Percentiles rank a stretch among this genome's conserved stretches.
Evolutionary conservation across 2,113 vertebrate species (phyloP).

Genomic region (Strigops habroptila): DNA sequence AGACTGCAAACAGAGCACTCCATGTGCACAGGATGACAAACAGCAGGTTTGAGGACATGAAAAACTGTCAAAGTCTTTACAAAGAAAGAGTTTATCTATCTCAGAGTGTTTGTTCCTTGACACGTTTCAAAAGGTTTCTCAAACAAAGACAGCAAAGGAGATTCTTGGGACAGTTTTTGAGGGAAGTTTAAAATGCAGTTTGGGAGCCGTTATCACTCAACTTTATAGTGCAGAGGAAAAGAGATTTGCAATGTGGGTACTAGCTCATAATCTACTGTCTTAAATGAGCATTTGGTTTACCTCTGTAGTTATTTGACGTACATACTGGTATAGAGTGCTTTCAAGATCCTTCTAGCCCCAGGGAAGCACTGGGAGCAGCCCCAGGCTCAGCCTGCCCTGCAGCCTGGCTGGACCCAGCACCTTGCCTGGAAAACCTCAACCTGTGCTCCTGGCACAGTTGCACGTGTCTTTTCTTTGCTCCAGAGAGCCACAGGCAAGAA

Average conservation of each 20-base stretch:
- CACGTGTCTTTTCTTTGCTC: background rate
- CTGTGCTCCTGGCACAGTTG: background rate
- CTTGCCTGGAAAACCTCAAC: background rate
- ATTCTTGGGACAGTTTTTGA: background rate
- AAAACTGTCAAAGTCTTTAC: background rate
- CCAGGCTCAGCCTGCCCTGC: background rate
- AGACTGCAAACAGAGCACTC: background rate
- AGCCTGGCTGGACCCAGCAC: background rate
- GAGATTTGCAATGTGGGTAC: background rate
- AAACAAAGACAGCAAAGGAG: background rate
- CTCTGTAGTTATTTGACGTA: background rate
- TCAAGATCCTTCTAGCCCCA: background rate
- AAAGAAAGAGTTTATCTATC: background rate
- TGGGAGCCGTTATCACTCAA: background rate
- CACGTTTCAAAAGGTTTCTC: background rate
- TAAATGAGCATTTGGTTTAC: background rate
- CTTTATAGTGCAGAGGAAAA: background rate
- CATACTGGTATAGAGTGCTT: fast-evolving
- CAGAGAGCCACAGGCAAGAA: background rate
- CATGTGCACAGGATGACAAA: background rate
- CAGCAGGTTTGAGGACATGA: background rate
- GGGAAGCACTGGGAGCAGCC: background rate
- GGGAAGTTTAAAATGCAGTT: background rate
- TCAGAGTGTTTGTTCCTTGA: background rate
- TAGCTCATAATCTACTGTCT: background rate